Evolutionary conservation across 23 tunicate species (phyloP).

Genomic region (Diplosoma virens): DNA sequence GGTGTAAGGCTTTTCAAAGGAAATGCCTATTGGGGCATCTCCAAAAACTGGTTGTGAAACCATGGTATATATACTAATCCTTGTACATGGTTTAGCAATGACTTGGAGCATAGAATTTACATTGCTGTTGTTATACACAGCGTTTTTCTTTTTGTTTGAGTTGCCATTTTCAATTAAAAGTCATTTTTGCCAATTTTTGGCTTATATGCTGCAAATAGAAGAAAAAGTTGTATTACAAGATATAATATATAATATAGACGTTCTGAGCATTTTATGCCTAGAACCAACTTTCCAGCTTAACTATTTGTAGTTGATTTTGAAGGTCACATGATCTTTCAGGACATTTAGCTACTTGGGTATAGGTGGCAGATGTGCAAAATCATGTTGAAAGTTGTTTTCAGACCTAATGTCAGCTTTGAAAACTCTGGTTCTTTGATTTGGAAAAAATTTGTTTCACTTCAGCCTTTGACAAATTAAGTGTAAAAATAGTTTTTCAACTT

Average conservation of each 20-base stretch:
- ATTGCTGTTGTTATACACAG: neutral
- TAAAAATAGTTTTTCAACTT: no score
- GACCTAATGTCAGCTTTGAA: neutral
- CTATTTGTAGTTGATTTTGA: neutral
- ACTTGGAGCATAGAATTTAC: neutral
- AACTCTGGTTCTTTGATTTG: neutral
- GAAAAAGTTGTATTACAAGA: neutral
- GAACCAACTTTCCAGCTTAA: neutral
- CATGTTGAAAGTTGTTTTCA: slow-evolving; percentile 22
- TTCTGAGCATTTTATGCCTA: neutral
- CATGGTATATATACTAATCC: neutral
- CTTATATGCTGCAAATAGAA: neutral
- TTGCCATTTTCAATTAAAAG: no score
- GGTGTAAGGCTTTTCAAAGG: no score
- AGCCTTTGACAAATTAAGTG: no score
- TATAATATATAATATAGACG: neutral
- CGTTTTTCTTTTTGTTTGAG: neutral
- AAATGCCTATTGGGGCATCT: no score
- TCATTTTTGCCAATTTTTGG: no score
- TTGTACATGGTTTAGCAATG: neutral
- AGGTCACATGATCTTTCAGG: slow-evolving; percentile 8
- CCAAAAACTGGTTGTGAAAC: no score
- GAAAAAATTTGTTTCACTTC: neutral
- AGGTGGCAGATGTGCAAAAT: slow-evolving; percentile 26
- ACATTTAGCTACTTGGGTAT: slow-evolving; percentile 1